A percentile compares a stretch with the other conserved stretches of the same genome.
These are phyloP conservation scores for Pardosa pseudoannulata DNA, from an alignment of 2,888 invertebrate genomes.

Conservation along the genomic window DNA sequence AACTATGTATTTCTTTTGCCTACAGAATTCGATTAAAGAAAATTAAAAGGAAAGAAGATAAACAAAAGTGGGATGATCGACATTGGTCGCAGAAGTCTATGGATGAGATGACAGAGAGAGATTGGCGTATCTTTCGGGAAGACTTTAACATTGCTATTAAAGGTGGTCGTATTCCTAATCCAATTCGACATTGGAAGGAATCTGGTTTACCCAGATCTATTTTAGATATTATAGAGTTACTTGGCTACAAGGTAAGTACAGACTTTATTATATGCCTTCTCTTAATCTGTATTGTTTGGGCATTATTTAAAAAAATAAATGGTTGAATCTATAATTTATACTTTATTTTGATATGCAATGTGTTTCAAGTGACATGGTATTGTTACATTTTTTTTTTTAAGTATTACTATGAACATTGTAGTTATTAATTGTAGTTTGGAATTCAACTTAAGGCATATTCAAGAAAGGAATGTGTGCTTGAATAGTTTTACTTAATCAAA, in stretches of 20 bases:
- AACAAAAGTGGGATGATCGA: conserved; percentile 98
- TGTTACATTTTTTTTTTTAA: too few relatives aligned
- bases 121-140: conserved; percentile 99
- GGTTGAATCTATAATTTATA: too few relatives aligned
- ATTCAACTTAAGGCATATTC: too few relatives aligned
- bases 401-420: too few relatives aligned
- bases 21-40: conserved; percentile 87
- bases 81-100: conserved; percentile 98
- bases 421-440: too few relatives aligned
- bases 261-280: too few relatives aligned
- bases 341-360: too few relatives aligned
- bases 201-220: conserved; percentile 92
- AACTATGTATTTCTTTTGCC: neutral
- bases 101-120: conserved; percentile 98
- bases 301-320: too few relatives aligned
- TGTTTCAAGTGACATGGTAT: too few relatives aligned
- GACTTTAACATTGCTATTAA: conserved; percentile 99
- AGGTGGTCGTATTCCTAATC: conserved; percentile 90
- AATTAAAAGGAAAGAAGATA: conserved; percentile 95
- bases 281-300: too few relatives aligned
- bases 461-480: too few relatives aligned
- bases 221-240: conserved; percentile 93
- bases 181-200: conserved; percentile 96
- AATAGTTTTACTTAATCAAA: too few relatives aligned
- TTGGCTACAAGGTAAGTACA: conserved; percentile 89